These are phyloP conservation scores for Porites rus DNA, from an alignment of 92 coral and sea anemone genomes.

Conservation along the genomic window DNA sequence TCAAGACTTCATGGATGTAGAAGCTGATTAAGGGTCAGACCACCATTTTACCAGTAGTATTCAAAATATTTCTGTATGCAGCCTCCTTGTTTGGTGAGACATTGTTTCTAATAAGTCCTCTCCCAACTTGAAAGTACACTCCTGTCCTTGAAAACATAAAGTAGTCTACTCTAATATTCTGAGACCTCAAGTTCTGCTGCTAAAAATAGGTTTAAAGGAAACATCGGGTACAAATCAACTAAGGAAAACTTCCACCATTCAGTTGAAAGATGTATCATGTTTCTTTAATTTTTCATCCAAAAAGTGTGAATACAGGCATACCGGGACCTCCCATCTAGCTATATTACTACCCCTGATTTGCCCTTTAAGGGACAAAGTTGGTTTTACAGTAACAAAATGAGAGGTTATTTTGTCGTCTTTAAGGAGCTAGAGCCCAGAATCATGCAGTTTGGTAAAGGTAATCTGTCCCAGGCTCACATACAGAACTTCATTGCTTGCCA, in stretches of 20 bases:
- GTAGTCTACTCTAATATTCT: background rate
- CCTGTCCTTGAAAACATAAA: background rate
- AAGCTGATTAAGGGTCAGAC: slow-evolving; percentile 6
- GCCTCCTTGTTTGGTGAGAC: background rate
- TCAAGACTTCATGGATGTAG: slow-evolving; percentile 13
- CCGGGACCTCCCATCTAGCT: background rate
- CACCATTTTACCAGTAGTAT: slow-evolving; percentile 1
- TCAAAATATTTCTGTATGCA: background rate
- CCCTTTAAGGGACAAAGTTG: background rate
- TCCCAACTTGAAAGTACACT: background rate
- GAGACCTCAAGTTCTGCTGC: background rate
- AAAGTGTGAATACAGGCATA: background rate
- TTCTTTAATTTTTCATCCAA: background rate
- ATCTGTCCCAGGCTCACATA: slow-evolving; percentile 13
- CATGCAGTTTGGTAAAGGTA: slow-evolving; percentile 11
- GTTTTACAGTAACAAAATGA: background rate
- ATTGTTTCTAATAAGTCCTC: background rate
- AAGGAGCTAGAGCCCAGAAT: too few species aligned
- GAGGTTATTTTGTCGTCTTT: background rate
- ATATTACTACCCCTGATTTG: background rate
- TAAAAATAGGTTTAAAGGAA: background rate
- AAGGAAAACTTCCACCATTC: background rate
- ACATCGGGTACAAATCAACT: background rate
- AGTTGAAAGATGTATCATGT: background rate
- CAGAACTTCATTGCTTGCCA: slow-evolving; percentile 12